A percentile compares a stretch with the other conserved stretches of the same genome.
These are phyloP conservation scores for Datnioides undecimradiatus DNA, from an alignment of 2,113 vertebrate species.

Conservation along the genomic window DNA sequence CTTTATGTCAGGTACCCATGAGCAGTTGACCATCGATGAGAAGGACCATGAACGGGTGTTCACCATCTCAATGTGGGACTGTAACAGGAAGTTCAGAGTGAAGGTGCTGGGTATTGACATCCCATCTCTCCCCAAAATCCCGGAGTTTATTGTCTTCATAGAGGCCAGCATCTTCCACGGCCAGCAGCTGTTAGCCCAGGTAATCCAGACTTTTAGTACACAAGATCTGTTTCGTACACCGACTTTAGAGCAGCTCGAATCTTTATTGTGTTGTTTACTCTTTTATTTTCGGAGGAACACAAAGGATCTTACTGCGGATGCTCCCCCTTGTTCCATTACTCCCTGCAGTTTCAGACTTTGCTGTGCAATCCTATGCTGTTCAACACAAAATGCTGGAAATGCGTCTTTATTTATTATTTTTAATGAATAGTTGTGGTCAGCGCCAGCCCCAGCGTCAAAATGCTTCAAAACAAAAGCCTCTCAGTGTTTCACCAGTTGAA, in stretches of 20 bases:
- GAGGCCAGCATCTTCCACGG: slow-evolving; percentile 97
- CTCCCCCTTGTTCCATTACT: too few relatives aligned
- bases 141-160: slow-evolving; percentile 92
- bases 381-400: not conserved
- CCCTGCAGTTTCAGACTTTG: too few relatives aligned
- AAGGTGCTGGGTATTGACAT: slow-evolving; percentile 97
- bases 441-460: not conserved
- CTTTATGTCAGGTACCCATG: slow-evolving; percentile 85
- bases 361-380: too few relatives aligned
- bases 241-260: not conserved
- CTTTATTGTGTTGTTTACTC: not conserved
- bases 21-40: slow-evolving; percentile 95
- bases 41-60: slow-evolving; percentile 97
- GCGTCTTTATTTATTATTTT: not conserved
- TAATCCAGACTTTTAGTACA: not conserved
- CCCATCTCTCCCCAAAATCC: slow-evolving; percentile 90
- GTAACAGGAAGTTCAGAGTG: slow-evolving; percentile 94
- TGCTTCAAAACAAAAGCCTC: not conserved
- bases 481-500: not conserved
- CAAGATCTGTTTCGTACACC: too few relatives aligned
- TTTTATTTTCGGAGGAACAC: not conserved
- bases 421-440: not conserved
- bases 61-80: slow-evolving; percentile 99
- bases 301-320: not conserved
- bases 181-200: slow-evolving; percentile 94